Conservation (phyloP, 2,888 invertebrate species). For the Teinopalpus imperialis region DNA sequence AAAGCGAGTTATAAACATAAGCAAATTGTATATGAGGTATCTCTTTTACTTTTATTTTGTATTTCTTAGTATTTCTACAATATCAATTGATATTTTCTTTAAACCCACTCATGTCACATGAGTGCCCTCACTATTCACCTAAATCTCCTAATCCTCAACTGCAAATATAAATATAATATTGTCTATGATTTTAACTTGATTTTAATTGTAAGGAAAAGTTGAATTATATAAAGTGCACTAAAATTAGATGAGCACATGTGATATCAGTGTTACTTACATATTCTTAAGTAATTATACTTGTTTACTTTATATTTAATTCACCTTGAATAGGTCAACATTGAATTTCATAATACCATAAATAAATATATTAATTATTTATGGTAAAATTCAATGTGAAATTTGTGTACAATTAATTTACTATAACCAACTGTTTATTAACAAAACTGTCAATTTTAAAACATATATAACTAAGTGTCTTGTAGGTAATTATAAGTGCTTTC, state of each 20-base stretch:
- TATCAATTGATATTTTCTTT: too few relatives aligned
- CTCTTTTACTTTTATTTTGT: too few relatives aligned
- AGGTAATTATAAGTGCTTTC: constrained; percentile 1
- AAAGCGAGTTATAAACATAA: too few relatives aligned
- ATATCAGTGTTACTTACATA: constrained; percentile 36
- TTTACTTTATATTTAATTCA: background rate
- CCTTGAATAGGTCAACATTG: too few relatives aligned
- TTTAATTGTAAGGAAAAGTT: background rate
- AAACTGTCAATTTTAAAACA: constrained; percentile 33
- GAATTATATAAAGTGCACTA: constrained; percentile 33
- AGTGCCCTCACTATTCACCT: too few relatives aligned
- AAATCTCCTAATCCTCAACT: too few relatives aligned
- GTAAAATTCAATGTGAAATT: constrained; percentile 9
- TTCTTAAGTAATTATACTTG: constrained; percentile 3
- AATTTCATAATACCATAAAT: too few relatives aligned
- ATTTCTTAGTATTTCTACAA: too few relatives aligned
- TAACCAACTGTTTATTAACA: constrained; percentile 8
- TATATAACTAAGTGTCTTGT: constrained; percentile 3
- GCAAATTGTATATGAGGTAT: too few relatives aligned
- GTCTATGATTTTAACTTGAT: too few relatives aligned
- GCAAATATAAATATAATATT: too few relatives aligned
- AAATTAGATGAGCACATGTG: constrained; percentile 38
- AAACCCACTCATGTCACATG: too few relatives aligned
- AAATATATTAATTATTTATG: background rate
- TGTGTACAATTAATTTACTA: constrained; percentile 2